These are phyloP conservation scores for Onthophagus sagittarius DNA, from an alignment of 2,888 invertebrate species.

Conservation along the genomic window DNA sequence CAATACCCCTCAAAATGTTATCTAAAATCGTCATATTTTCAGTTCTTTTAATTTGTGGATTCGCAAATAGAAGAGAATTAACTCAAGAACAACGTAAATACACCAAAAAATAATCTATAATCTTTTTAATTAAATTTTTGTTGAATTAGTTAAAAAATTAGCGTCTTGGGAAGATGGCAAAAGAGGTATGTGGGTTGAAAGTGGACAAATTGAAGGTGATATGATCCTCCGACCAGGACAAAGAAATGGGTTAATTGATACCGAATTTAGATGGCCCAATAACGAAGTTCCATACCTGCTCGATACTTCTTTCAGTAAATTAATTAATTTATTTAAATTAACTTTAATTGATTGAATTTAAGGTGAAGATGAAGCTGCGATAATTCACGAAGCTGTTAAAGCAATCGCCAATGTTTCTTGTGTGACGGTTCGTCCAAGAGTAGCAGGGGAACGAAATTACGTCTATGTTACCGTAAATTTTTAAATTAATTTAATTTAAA, in stretches of 20 bases:
- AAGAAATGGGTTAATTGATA: constrained; percentile 22
- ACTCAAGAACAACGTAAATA: background rate
- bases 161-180: background rate
- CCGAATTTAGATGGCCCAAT: constrained; percentile 22
- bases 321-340: background rate
- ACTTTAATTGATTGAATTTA: background rate
- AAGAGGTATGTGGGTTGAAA: constrained; percentile 27
- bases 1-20: background rate
- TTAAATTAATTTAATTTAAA: background rate
- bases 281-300: constrained; percentile 24
- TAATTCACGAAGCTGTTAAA: constrained; percentile 9
- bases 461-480: constrained; percentile 17
- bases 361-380: background rate
- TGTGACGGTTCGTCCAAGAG: constrained; percentile 16
- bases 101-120: too few relatives aligned
- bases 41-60: background rate
- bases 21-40: background rate
- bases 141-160: background rate
- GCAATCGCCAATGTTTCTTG: constrained; percentile 14
- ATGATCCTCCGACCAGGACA: constrained; percentile 21
- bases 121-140: too few relatives aligned
- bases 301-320: constrained; percentile 15
- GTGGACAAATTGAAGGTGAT: constrained; percentile 29
- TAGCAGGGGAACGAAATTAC: constrained; percentile 10
- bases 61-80: background rate